Conservation (phyloP, 2,113 vertebrate genomes). For the Plotosus lineatus region DNA sequence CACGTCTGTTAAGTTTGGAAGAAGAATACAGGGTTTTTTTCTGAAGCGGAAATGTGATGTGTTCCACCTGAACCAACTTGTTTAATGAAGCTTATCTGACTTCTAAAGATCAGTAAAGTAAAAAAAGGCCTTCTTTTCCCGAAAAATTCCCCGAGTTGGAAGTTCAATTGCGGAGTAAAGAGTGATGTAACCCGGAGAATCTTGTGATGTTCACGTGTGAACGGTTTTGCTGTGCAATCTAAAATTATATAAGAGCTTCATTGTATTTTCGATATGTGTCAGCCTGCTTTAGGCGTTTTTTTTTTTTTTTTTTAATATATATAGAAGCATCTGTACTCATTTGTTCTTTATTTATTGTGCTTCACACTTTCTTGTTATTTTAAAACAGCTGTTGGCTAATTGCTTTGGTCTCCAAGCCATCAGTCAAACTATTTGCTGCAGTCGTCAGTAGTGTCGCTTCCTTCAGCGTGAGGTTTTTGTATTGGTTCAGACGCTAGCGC, state of each 20-base stretch:
- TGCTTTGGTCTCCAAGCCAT: constrained; percentile 27
- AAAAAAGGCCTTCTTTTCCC: not conserved
- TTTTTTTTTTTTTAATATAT: not conserved
- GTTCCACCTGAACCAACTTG: not conserved
- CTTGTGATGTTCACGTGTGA: not conserved
- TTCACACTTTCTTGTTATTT: constrained; percentile 17
- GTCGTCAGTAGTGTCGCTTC: constrained; percentile 37
- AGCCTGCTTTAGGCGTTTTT: not conserved
- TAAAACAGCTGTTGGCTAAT: constrained; percentile 33
- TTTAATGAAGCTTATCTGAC: constrained; percentile 1
- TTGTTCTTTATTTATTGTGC: constrained; percentile 2
- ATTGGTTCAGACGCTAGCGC: constrained; percentile 37
- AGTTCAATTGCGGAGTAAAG: not conserved
- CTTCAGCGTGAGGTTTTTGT: constrained; percentile 33
- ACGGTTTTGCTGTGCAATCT: not conserved
- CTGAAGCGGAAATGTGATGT: not conserved
- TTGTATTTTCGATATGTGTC: not conserved
- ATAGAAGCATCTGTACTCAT: not conserved
- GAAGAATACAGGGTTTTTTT: not conserved
- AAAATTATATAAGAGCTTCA: constrained; percentile 11
- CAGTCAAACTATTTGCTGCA: constrained; percentile 32
- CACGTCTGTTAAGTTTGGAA: not conserved
- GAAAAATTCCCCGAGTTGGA: not conserved
- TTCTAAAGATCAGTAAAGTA: not conserved
- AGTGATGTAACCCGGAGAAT: not conserved